Conservation (phyloP, 2,797 vertebrate species). For the Lutjanus argentimaculatus region DNA sequence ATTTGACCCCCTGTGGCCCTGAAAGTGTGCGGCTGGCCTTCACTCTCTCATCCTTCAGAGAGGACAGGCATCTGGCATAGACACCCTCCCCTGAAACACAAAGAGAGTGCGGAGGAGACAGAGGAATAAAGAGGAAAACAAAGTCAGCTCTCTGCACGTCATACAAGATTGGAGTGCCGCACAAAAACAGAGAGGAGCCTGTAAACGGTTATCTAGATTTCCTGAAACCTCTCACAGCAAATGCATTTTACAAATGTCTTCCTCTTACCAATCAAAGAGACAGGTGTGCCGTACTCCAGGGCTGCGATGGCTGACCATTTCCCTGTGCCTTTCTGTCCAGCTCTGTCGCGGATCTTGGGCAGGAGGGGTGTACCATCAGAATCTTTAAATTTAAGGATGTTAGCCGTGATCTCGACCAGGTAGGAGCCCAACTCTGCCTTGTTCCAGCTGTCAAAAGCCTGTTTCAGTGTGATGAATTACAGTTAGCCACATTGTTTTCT, state of each 20-base stretch:
- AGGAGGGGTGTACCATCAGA: conserved; percentile 89
- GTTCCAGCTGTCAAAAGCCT: conserved; percentile 95
- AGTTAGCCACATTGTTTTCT: neutral
- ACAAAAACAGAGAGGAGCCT: neutral
- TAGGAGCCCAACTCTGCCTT: conserved; percentile 98
- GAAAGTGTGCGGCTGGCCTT: conserved; percentile 90
- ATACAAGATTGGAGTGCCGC: neutral
- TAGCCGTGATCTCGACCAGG: conserved; percentile 97
- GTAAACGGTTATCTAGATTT: neutral
- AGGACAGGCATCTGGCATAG: conserved; percentile 97
- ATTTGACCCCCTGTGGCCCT: conserved; percentile 87
- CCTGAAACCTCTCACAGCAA: neutral
- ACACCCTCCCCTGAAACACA: conserved; percentile 92
- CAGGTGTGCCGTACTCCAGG: conserved; percentile 95
- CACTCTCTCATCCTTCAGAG: conserved; percentile 94
- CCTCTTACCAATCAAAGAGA: conserved; percentile 95
- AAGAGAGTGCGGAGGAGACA: neutral
- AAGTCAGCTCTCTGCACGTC: conserved; percentile 30
- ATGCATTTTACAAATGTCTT: conserved; percentile 7
- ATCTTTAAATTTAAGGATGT: conserved; percentile 93
- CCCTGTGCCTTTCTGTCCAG: conserved; percentile 98
- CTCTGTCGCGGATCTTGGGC: conserved; percentile 96
- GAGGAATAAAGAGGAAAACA: conserved; percentile 3
- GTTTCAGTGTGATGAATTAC: neutral
- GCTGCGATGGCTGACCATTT: conserved; percentile 98